phyloP scores from a whole-genome alignment of 2,888 invertebrate genomes.

The Drosophila formosana region DNA sequence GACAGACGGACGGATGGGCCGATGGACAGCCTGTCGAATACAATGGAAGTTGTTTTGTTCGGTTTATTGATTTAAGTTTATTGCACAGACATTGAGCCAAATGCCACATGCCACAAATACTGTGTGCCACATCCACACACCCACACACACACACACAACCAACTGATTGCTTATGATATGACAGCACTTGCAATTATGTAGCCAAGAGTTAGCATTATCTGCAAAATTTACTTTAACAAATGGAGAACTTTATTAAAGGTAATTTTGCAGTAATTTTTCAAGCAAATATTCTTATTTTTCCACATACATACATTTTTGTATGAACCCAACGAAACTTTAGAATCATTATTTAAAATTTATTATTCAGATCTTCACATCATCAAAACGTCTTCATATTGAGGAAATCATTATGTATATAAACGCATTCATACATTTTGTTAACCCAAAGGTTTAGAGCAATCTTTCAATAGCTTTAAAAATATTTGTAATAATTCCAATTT shows the following conservation, averaged over 20 bases:
- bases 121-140: conserved; percentile 35
- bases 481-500: no score
- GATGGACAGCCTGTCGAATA: conserved; percentile 30
- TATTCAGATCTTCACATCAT: no score
- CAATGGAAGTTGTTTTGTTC: conserved; percentile 71
- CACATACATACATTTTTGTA: no score
- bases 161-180: conserved; percentile 41
- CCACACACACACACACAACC: conserved; percentile 11
- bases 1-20: conserved; percentile 14
- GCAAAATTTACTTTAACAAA: neutral
- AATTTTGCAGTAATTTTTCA: neutral
- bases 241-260: neutral
- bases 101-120: conserved; percentile 41
- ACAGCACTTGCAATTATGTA: conserved; percentile 47
- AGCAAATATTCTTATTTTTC: neutral
- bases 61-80: conserved; percentile 77
- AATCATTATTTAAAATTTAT: no score
- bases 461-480: no score
- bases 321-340: no score
- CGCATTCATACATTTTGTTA: no score
- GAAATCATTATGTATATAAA: no score
- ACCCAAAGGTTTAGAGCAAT: no score
- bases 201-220: conserved; percentile 3
- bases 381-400: no score
- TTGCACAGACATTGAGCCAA: conserved; percentile 63